Evolutionary conservation across 2,888 invertebrate species (phyloP).

Genomic region (Chelonus formosanus): DNA sequence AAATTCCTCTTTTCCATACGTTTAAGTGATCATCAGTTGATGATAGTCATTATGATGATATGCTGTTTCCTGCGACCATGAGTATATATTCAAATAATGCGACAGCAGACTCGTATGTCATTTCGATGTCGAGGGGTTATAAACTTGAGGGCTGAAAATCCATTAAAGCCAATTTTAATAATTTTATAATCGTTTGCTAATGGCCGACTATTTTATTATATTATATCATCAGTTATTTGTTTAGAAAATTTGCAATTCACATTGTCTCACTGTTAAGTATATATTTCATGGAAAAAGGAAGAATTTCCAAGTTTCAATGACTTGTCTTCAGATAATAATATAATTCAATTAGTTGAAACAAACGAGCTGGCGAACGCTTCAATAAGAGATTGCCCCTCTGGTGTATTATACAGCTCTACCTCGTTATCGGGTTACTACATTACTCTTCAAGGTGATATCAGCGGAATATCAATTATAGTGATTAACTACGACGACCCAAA

Average conservation of each 20-base stretch:
- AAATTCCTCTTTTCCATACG: conserved; percentile 12
- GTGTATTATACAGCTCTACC: conserved; percentile 45
- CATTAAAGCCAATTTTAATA: background rate
- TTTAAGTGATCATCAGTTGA: conserved; percentile 62
- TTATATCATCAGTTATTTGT: too few species aligned
- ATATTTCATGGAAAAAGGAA: background rate
- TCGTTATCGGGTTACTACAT: conserved; percentile 62
- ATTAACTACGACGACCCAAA: conserved; percentile 62
- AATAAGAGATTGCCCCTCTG: conserved; percentile 57
- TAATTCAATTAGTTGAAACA: conserved; percentile 54
- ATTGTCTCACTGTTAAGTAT: too few species aligned
- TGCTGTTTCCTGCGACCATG: conserved; percentile 64
- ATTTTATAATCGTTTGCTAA: background rate
- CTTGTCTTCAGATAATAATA: conserved; percentile 53
- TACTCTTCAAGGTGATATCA: conserved; percentile 62
- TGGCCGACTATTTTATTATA: background rate
- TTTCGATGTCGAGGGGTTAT: background rate
- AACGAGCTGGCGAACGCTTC: conserved; percentile 45
- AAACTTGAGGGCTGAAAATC: background rate
- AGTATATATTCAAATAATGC: conserved; percentile 43
- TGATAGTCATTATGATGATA: conserved; percentile 64
- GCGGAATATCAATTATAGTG: conserved; percentile 66
- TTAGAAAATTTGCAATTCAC: too few species aligned
- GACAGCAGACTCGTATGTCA: conserved; percentile 10
- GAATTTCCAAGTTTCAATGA: conserved; percentile 30